Conservation (phyloP, 1,140 invertebrate species). For the Conus ventricosus region DNA sequence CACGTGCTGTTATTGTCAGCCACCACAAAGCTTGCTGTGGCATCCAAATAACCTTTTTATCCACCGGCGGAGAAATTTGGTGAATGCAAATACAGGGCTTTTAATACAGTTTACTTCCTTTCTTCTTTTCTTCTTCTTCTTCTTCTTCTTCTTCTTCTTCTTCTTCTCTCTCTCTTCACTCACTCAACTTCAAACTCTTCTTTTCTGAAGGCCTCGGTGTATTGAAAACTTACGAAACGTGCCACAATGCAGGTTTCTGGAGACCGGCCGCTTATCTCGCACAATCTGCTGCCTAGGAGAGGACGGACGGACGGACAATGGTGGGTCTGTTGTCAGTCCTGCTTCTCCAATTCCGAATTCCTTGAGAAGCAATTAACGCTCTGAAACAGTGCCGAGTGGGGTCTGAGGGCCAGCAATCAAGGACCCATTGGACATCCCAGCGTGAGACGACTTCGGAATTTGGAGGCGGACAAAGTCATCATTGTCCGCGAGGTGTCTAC, state of each 20-base stretch:
- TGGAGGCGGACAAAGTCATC: background rate
- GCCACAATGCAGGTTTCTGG: background rate
- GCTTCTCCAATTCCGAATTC: background rate
- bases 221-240: conserved; percentile 16
- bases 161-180: too few relatives aligned
- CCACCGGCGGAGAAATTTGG: background rate
- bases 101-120: background rate
- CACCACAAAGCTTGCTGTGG: background rate
- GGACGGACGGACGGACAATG: too few relatives aligned
- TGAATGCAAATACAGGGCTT: background rate
- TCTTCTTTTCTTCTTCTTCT: too few relatives aligned
- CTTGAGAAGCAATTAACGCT: background rate
- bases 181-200: background rate
- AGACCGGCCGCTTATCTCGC: background rate
- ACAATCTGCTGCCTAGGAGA: too few relatives aligned
- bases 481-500: background rate
- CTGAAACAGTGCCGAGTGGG: background rate
- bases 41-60: background rate
- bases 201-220: background rate
- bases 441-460: background rate
- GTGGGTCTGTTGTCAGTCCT: too few relatives aligned
- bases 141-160: too few relatives aligned
- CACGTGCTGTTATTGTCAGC: background rate
- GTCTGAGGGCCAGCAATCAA: background rate
- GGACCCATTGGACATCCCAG: background rate